Base-by-base conservation (phyloP, 2,113 vertebrate genomes). In the Triplophysa siluroides region DNA sequence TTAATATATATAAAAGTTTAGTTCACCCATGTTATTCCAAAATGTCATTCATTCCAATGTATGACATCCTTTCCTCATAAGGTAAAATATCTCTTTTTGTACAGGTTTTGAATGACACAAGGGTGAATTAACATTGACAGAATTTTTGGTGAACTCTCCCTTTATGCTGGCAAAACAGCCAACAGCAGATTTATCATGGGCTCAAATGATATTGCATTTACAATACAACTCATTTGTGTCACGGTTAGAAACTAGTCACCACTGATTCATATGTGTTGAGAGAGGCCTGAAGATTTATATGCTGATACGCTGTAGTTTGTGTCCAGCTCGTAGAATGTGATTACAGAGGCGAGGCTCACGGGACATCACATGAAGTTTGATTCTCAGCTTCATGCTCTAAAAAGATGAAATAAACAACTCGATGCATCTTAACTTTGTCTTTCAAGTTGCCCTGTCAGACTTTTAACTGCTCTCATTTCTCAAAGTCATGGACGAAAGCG, bases 391-490 rank as follows among this genome's bases (percentile, higher is more conserved):
- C 19, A n/a, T 45, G 14, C 14, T 18, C 1, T 78, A 18, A 47
- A 60, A 47, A 14, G 60, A 8, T 11, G 43, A 6, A 43, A 78
- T 43, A 78, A 67, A 67, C 76, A 64, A 56, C 24, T 56, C 54
- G 58, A 79, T 83, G 61, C 43, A 63, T 83, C 63, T 83, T 43
- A 43, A 60, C 33, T 75, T 60, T 75, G 50, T 26, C 14, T 43
- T 29, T 75, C 66, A 58, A 58, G 50, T 75, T 66, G 23, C 10
- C 29, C 50, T 10, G 41, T 68, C 38, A 0, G 47, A 50, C 47
- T 67, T 79, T 83, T 68, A 79, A 69, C 47, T 41, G 8, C 41
- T 58, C 76, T 78, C 63, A 24, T 83, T 74, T 58, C 50, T 83
- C 81, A 83, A 65, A 68, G 77, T 81, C 62, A 61, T 45, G 62